phyloP scores from a whole-genome alignment of 2,113 vertebrate genomes.

The Mobula hypostoma region DNA sequence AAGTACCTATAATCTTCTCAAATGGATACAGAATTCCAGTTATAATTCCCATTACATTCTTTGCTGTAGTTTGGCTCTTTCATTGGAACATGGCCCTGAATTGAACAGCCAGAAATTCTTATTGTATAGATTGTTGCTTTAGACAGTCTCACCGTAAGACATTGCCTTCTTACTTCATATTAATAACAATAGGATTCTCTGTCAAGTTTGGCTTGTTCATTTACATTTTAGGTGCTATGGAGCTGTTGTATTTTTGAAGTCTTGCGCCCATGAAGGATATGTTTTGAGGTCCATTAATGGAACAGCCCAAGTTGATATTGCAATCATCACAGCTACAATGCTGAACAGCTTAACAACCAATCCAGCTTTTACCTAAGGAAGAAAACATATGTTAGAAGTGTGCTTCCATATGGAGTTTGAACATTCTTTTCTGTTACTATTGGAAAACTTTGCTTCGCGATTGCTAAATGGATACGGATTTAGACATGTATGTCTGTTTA shows the following conservation, averaged over 20 bases:
- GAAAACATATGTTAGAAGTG: background rate
- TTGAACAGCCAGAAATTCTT: background rate
- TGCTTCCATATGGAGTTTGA: background rate
- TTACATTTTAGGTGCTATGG: background rate
- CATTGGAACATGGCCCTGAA: background rate
- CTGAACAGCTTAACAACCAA: conserved; percentile 78
- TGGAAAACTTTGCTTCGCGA: background rate
- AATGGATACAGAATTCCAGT: background rate
- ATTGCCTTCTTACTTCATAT: background rate
- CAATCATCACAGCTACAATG: conserved; percentile 72
- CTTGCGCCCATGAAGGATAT: conserved; percentile 74
- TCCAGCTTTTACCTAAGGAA: conserved; percentile 81
- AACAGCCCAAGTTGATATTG: conserved; percentile 70
- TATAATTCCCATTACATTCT: background rate
- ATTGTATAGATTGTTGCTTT: background rate
- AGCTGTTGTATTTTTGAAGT: background rate
- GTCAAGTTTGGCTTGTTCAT: background rate
- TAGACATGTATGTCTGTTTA: background rate
- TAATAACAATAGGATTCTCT: background rate
- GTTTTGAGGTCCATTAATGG: conserved; percentile 69
- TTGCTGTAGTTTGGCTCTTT: background rate
- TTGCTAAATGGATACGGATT: background rate
- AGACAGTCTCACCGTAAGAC: background rate
- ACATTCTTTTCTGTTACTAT: background rate
- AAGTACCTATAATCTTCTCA: background rate